phyloP scores from a whole-genome alignment of 2,113 vertebrate genomes.

The Ranitomeya imitator region DNA sequence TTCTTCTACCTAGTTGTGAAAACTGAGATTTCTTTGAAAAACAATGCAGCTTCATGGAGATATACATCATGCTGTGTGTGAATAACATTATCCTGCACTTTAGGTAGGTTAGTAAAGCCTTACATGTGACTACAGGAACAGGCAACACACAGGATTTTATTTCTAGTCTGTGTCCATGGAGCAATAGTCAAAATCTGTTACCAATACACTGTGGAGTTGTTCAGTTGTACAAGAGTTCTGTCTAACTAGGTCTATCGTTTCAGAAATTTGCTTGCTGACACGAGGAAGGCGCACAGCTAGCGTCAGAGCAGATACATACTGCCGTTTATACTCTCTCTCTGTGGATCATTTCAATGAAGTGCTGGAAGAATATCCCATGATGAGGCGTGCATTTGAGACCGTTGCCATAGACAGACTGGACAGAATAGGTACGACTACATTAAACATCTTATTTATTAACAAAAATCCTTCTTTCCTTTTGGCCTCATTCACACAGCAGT shows the following conservation, averaged over 20 bases:
- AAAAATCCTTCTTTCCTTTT: neutral
- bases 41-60: neutral
- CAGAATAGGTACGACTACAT: conserved; percentile 82
- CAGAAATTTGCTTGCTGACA: conserved; percentile 96
- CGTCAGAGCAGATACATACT: conserved; percentile 92
- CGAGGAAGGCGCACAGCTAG: conserved; percentile 92
- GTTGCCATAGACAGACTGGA: conserved; percentile 96
- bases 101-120: neutral
- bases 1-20: neutral
- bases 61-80: neutral
- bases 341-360: conserved; percentile 99
- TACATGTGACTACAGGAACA: neutral
- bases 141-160: neutral
- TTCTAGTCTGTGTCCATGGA: neutral
- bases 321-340: conserved; percentile 91
- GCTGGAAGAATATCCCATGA: conserved; percentile 98
- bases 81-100: neutral
- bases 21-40: neutral
- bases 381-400: conserved; percentile 94
- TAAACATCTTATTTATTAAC: neutral
- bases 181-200: neutral
- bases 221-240: neutral
- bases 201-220: neutral
- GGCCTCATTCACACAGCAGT: neutral
- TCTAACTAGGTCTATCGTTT: neutral